A percentile compares a stretch with the other conserved stretches of the same genome.
Conservation (phyloP, 2,888 invertebrate genomes). For the Conomelus anceps region DNA sequence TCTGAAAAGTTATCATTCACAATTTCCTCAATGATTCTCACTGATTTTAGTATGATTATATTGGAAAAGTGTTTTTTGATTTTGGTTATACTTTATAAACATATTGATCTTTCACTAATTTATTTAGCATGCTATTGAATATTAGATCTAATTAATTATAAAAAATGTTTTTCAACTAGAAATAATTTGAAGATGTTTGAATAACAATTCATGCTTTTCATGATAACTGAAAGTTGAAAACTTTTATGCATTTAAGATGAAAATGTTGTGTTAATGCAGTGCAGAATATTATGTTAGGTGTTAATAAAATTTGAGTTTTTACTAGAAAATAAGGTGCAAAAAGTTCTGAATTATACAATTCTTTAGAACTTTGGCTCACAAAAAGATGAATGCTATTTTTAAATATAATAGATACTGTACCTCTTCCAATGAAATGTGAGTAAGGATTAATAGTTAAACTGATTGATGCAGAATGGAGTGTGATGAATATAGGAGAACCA, state of each 20-base stretch:
- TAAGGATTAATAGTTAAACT: background rate
- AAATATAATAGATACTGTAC: background rate
- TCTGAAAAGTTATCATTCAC: no score
- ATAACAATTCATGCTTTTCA: background rate
- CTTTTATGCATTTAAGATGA: background rate
- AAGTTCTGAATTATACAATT: background rate
- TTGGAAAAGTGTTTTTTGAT: no score
- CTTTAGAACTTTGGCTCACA: background rate
- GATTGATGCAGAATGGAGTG: background rate
- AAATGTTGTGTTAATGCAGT: background rate
- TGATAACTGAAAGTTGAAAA: background rate
- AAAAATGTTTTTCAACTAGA: background rate
- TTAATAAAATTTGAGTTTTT: background rate
- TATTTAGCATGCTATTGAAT: background rate
- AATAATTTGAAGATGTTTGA: background rate
- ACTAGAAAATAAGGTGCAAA: background rate
- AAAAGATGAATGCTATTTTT: background rate
- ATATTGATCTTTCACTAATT: background rate
- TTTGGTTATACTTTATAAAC: background rate
- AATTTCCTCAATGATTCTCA: no score
- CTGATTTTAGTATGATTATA: no score
- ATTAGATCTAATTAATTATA: background rate
- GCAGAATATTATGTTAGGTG: background rate
- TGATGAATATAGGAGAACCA: background rate
- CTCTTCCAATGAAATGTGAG: background rate